These are phyloP conservation scores for Ophonus ardosiacus DNA, from an alignment of 2,888 invertebrate species.

Conservation along the genomic window DNA sequence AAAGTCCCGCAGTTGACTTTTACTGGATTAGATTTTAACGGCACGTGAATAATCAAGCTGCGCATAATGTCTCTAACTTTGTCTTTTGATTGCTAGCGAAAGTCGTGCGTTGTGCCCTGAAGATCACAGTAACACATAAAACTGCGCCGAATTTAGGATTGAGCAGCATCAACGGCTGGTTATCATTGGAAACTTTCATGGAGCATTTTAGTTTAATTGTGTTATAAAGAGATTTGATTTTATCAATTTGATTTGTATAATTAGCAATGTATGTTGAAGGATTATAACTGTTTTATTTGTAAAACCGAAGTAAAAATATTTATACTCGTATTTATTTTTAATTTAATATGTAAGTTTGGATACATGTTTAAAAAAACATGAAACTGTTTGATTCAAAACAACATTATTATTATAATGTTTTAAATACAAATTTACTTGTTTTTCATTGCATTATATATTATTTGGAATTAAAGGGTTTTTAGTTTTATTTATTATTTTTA, in stretches of 20 bases:
- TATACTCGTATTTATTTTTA: no score
- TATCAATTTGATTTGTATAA: neutral
- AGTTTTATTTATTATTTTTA: no score
- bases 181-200: neutral
- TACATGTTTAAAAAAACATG: no score
- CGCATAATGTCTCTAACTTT: constrained; percentile 45
- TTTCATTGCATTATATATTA: no score
- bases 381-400: no score
- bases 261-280: neutral
- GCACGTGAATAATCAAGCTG: constrained; percentile 61
- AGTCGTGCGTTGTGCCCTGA: constrained; percentile 25
- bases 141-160: constrained; percentile 28
- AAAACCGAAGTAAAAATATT: no score
- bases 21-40: constrained; percentile 59
- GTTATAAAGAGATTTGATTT: constrained; percentile 3
- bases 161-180: neutral
- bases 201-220: constrained; percentile 12
- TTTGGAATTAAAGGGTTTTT: no score
- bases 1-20: constrained; percentile 48
- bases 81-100: constrained; percentile 37
- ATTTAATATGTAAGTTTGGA: no score
- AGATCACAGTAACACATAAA: constrained; percentile 5
- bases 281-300: neutral
- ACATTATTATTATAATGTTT: no score
- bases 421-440: no score